phyloP scores from a whole-genome alignment of 2,797 vertebrate genomes.

The Pangasius mekongensis region DNA sequence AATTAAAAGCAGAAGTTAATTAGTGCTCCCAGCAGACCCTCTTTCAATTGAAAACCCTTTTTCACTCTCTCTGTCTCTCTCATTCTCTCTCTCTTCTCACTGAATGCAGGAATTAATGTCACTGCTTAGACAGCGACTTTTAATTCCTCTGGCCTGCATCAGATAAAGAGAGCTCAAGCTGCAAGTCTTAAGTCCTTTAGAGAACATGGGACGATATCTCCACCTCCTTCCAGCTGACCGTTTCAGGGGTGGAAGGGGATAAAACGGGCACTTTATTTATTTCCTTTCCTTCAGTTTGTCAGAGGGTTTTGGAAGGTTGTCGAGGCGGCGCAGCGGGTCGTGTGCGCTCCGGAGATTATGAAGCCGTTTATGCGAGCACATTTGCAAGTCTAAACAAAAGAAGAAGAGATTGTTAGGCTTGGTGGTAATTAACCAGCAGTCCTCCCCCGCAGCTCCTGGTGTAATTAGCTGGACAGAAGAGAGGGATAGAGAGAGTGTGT shows the following conservation, averaged over 20 bases:
- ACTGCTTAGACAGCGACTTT: slow-evolving; percentile 70
- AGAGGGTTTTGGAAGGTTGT: not conserved
- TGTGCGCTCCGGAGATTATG: slow-evolving; percentile 37
- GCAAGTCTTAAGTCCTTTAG: slow-evolving; percentile 54
- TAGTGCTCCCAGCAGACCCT: slow-evolving; percentile 72
- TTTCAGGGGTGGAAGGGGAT: slow-evolving; percentile 19
- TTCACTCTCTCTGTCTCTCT: slow-evolving; percentile 53
- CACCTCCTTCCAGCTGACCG: slow-evolving; percentile 42
- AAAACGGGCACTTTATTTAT: slow-evolving; percentile 4
- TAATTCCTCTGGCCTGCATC: slow-evolving; percentile 74
- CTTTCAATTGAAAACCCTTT: slow-evolving; percentile 72
- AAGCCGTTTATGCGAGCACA: slow-evolving; percentile 39
- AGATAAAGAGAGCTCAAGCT: slow-evolving; percentile 65
- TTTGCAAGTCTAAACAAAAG: slow-evolving; percentile 55
- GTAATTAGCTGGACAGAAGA: slow-evolving; percentile 61
- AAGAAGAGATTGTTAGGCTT: slow-evolving; percentile 32
- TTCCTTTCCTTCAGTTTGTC: slow-evolving; percentile 1
- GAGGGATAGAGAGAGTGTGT: slow-evolving; percentile 23
- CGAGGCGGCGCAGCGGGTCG: not conserved
- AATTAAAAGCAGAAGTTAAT: slow-evolving; percentile 81
- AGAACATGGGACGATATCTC: slow-evolving; percentile 13
- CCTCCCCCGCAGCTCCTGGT: slow-evolving; percentile 48
- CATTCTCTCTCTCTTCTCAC: too few relatives aligned
- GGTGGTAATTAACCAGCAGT: slow-evolving; percentile 59
- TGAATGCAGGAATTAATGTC: slow-evolving; percentile 80